Evolutionary conservation across 2,888 invertebrate genomes (phyloP).

Genomic region (Tromatobia lineatoria): DNA sequence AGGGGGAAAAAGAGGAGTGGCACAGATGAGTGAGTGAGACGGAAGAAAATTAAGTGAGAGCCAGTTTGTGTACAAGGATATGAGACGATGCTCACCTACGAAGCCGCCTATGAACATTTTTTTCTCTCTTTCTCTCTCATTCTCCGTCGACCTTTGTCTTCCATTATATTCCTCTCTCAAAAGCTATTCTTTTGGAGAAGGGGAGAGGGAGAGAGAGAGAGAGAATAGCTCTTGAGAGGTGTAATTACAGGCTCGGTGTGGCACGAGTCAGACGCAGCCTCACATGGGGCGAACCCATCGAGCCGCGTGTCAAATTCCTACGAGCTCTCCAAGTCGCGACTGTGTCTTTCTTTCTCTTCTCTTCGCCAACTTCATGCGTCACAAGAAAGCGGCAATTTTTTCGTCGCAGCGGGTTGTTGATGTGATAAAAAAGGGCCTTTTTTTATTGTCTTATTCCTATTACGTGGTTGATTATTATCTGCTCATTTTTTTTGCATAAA

Average conservation of each 20-base stretch:
- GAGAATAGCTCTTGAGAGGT: slow-evolving; percentile 58
- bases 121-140: background rate
- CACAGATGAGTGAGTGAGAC: background rate
- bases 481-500: background rate
- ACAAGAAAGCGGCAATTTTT: background rate
- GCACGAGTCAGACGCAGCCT: slow-evolving; percentile 67
- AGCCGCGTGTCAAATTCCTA: slow-evolving; percentile 62
- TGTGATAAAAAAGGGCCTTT: background rate
- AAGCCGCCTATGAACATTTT: slow-evolving; percentile 8
- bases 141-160: background rate
- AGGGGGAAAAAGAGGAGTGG: background rate
- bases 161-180: slow-evolving; percentile 55
- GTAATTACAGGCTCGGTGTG: slow-evolving; percentile 76
- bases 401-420: background rate
- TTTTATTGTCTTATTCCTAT: slow-evolving; percentile 4
- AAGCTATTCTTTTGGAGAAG: slow-evolving; percentile 70
- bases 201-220: background rate
- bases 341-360: background rate
- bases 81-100: slow-evolving; percentile 2
- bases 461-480: background rate
- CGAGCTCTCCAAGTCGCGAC: slow-evolving; percentile 25
- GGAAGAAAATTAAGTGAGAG: slow-evolving; percentile 6
- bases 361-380: background rate
- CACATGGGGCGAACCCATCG: slow-evolving; percentile 50
- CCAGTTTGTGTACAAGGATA: slow-evolving; percentile 3